phyloP scores from a whole-genome alignment of 1,140 invertebrate genomes.

The Portunus trituberculatus region DNA sequence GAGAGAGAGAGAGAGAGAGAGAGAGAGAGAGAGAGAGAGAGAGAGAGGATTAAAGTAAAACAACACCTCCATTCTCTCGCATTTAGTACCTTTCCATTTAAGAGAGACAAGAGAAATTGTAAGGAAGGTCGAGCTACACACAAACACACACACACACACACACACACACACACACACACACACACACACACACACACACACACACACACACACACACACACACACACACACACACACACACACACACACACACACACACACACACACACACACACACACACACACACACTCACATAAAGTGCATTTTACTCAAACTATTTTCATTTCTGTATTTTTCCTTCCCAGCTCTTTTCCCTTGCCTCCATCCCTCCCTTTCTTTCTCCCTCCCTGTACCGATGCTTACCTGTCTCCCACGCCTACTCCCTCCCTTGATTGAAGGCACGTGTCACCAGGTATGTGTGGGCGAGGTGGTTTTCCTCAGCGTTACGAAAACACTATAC shows the following conservation, averaged over 20 bases:
- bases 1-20: no score
- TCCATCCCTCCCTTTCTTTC: no score
- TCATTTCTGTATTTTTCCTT: no score
- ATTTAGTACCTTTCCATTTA: background rate
- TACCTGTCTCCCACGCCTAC: background rate
- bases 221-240: background rate
- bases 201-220: slow-evolving; percentile 20
- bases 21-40: background rate
- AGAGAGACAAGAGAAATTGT: background rate
- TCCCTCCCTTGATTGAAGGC: background rate
- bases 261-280: no score
- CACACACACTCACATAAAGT: no score
- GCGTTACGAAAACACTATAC: background rate
- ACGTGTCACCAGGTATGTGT: background rate
- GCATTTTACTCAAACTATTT: no score
- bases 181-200: slow-evolving; percentile 20
- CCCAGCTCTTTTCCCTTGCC: no score
- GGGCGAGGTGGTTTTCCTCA: background rate
- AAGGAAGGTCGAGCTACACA: background rate
- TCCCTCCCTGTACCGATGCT: no score
- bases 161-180: slow-evolving; percentile 1
- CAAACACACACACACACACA: background rate
- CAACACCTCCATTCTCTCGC: no score
- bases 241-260: background rate
- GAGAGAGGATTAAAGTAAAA: no score